Evolutionary conservation across 2,797 vertebrate species (phyloP), one percentile per base, ranked within the genome.

Genomic region (Anableps anableps): DNA sequence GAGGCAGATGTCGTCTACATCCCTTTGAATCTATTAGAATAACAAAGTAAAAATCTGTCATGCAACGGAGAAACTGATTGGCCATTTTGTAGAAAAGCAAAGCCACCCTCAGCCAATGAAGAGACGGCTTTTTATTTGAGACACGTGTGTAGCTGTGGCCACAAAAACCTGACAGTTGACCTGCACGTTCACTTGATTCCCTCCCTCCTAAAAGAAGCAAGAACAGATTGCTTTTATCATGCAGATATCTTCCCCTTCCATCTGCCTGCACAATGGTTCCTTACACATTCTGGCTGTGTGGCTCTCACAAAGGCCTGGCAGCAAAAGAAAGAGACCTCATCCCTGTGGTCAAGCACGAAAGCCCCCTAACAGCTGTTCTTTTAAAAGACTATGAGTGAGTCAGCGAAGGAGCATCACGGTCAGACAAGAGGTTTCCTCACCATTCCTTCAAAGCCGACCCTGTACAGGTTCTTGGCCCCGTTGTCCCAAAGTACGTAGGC

Each of bases 361-460:
- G 91, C 81, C 86, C 85, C 79, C 89, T 80, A 89, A 92, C 92
- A 93, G 93, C 90, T 93, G 93, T 94, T 92, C 86, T 81, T 90
- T 92, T 94, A 83, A 86, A 75, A 45, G 83, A 81, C 75, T 74
- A 38, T 77, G 66, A 71, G 72, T 55, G 79, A 26, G 60, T 51
- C 74, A 34, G 70, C 29, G 74, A 74, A 6, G 51, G 50, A 89
- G 86, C 80, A 53, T 81, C 75, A 72, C 76, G 81, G 83, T 87
- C 84, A 77, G 53, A 55, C 83, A 81, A 91, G 94, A 86, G 75
- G 83, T 90, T 85, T 91, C 93, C 98, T 98, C 94, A 99, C 99
- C 99, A 99, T 99, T 95, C 98, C 99, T 94, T 99, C 99, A 87
- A 99, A 99, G 93, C 99, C 99, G 91, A 99, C 99, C 95, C 99